These are phyloP conservation scores for Amazona guildingii DNA, from an alignment of 2,113 vertebrate species.

Conservation along the genomic window DNA sequence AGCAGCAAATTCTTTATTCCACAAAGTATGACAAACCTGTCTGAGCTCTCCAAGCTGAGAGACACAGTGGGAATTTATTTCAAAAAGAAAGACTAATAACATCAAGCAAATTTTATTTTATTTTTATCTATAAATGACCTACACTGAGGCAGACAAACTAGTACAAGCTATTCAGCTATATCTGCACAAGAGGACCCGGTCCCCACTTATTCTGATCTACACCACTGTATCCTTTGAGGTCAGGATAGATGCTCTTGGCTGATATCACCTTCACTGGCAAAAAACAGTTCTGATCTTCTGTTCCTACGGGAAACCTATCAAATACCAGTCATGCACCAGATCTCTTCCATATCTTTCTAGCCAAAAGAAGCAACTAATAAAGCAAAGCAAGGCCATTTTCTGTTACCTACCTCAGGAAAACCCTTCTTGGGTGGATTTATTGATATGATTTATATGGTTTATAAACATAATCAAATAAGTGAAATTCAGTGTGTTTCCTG, in stretches of 20 bases:
- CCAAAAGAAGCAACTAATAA: background rate
- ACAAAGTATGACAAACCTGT: background rate
- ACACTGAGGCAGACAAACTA: background rate
- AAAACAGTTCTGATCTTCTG: background rate
- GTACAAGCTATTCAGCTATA: background rate
- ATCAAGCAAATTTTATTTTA: background rate
- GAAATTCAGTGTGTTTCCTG: background rate
- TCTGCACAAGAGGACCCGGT: background rate
- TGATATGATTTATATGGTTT: background rate
- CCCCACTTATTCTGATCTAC: background rate
- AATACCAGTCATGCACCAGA: background rate
- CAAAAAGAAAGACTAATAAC: background rate
- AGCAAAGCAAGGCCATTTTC: background rate
- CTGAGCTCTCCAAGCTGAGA: background rate
- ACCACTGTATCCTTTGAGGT: background rate
- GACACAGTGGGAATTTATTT: background rate
- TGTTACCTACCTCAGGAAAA: background rate
- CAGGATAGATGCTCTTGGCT: background rate
- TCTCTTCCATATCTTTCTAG: background rate
- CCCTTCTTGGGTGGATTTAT: background rate
- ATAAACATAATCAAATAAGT: background rate
- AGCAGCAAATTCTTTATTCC: background rate
- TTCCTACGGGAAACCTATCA: slow-evolving; percentile 11
- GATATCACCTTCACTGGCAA: background rate
- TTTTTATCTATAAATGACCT: background rate